Conservation (phyloP, 2,113 vertebrate genomes). For the Lagopus muta region DNA sequence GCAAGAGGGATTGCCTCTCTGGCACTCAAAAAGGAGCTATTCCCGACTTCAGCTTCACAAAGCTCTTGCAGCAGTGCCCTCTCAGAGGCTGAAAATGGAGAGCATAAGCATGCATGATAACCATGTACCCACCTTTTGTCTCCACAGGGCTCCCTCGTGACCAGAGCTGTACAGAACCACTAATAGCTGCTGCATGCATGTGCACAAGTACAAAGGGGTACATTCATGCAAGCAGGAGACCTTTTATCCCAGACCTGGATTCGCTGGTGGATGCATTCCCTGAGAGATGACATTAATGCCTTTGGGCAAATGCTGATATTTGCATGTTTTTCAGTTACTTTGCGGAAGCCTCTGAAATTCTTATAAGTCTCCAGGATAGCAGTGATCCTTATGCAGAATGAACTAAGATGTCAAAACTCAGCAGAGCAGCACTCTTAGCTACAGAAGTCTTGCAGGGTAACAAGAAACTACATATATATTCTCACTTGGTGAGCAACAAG, state of each 20-base stretch:
- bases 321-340: background rate
- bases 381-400: background rate
- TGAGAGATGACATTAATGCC: background rate
- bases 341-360: slow-evolving; percentile 4
- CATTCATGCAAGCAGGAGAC: rapidly evolving
- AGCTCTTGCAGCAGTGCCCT: background rate
- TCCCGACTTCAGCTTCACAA: background rate
- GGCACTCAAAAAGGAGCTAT: background rate
- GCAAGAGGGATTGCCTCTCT: background rate
- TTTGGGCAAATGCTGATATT: rapidly evolving
- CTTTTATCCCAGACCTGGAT: background rate
- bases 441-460: background rate
- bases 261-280: background rate
- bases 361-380: background rate
- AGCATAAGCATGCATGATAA: rapidly evolving
- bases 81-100: background rate
- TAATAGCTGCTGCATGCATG: background rate
- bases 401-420: background rate
- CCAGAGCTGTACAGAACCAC: too few species aligned
- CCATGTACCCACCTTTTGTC: rapidly evolving
- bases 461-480: background rate
- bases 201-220: background rate
- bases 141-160: background rate
- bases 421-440: background rate
- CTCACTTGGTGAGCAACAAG: rapidly evolving